Base-by-base conservation (phyloP, 2,888 invertebrate species). In the Drosophila prolongata region DNA sequence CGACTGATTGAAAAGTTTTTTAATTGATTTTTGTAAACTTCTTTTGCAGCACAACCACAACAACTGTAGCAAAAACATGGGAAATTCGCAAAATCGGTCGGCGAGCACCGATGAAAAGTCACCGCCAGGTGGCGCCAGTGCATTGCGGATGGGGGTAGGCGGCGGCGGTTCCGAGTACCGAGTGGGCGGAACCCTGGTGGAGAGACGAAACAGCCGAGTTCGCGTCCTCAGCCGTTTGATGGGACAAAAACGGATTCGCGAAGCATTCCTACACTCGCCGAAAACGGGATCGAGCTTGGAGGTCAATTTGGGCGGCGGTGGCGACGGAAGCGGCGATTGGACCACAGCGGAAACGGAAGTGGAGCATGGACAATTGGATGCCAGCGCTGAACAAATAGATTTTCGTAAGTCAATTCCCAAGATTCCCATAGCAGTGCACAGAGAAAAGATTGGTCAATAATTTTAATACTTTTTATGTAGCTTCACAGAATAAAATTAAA, bases 211-310 rank as follows among this genome's bases (percentile, higher is more conserved):
- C 55, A 91, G 90, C 76, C 90, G 90, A 64, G 78, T 85, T 49
- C 89, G 90, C 62, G 85, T 90, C 72, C 90, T 92, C 66, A 84
- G 89, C 59, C 91, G 91, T 37, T 87, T 92, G 55, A 87, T 91
- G 16, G 84, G 87, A 64, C 90, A 88, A 70, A 91, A 90, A 74
- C 79, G 89, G 27, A 75, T 87, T 24, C 90, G 84, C 66, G 90
- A 90, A 54, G 80, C 76, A 46, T 71, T 86, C 35, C 76, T 57
- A 54, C 75, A 57, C 58, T 56, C 59, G 53, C 54, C 73, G 57
- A 52, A 62, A 60, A 44, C 71, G 24, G 34, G 14, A 13, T 58
- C 34, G 13, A 43, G 10, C 16, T 27, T 27, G 6, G 62, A 62
- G 62, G 35, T 34, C 14, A 62, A 47, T 44, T 44, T 56, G 55